These are phyloP conservation scores for Hydrolagus colliei DNA, from an alignment of 2,797 vertebrate genomes.

Conservation along the genomic window DNA sequence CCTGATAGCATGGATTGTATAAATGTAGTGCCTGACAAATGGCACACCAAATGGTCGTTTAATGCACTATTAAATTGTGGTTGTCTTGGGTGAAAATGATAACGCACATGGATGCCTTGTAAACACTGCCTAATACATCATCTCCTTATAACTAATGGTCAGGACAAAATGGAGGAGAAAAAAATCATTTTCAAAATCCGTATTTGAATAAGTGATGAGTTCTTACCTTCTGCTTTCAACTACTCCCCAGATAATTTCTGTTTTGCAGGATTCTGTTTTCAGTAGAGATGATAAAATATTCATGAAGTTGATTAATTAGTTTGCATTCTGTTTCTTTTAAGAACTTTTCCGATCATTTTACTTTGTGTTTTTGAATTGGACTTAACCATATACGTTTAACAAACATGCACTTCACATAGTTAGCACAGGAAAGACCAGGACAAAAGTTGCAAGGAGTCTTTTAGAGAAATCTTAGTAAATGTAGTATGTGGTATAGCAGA, in stretches of 20 bases:
- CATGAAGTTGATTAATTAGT: constrained; percentile 12
- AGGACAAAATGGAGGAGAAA: background rate
- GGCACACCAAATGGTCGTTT: constrained; percentile 70
- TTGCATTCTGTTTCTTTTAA: background rate
- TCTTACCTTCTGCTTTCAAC: constrained; percentile 27
- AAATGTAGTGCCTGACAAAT: constrained; percentile 80
- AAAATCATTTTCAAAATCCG: constrained; percentile 49
- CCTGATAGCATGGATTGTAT: constrained; percentile 57
- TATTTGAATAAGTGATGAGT: constrained; percentile 48
- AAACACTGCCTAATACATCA: constrained; percentile 67
- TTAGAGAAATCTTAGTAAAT: too few species aligned
- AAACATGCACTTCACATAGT: too few species aligned
- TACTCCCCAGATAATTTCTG: background rate
- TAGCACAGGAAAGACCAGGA: too few species aligned
- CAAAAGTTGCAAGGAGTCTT: too few species aligned
- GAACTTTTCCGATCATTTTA: background rate
- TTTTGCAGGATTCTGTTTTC: background rate
- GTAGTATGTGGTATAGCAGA: too few species aligned
- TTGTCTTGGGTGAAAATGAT: constrained; percentile 65
- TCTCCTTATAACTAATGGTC: constrained; percentile 68
- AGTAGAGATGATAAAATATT: background rate
- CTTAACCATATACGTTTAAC: background rate
- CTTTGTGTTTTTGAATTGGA: background rate
- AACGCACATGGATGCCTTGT: constrained; percentile 68
- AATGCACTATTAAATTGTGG: constrained; percentile 80